phyloP scores from a whole-genome alignment of 2,888 invertebrate genomes.

The Trachelus iudaicus region DNA sequence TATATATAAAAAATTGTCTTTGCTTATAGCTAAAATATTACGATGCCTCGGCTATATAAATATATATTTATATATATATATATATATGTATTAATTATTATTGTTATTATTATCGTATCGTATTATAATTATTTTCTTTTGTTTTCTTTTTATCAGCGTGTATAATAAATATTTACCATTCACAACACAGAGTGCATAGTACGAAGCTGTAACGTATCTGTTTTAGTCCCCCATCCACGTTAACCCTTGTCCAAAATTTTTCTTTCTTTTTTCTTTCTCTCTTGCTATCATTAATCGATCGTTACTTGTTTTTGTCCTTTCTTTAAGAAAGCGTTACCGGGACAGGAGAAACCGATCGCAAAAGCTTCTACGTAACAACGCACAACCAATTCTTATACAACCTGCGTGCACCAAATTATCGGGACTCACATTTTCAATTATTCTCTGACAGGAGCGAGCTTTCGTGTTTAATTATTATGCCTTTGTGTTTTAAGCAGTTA shows the following conservation, averaged over 20 bases:
- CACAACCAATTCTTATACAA: slow-evolving; percentile 64
- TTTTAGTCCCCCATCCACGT: slow-evolving; percentile 25
- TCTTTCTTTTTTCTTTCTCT: neutral
- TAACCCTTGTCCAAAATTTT: neutral
- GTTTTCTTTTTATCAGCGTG: neutral
- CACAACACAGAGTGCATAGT: slow-evolving; percentile 67
- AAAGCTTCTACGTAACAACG: slow-evolving; percentile 59
- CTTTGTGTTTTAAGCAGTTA: neutral
- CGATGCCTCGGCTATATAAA: slow-evolving; percentile 64
- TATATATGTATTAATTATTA: slow-evolving; percentile 41
- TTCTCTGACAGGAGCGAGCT: slow-evolving; percentile 9
- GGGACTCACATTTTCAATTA: slow-evolving; percentile 21
- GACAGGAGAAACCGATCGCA: slow-evolving; percentile 33
- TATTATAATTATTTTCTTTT: neutral
- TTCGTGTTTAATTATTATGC: neutral
- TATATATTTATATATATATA: slow-evolving; percentile 27
- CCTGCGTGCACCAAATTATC: slow-evolving; percentile 54
- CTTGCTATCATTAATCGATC: neutral
- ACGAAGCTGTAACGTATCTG: slow-evolving; percentile 59
- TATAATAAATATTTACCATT: slow-evolving; percentile 50
- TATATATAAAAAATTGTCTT: slow-evolving; percentile 62
- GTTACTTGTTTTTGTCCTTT: neutral
- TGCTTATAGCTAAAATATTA: slow-evolving; percentile 64
- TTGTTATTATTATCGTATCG: slow-evolving; percentile 39
- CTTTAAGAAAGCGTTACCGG: neutral